A percentile compares a stretch with the other conserved stretches of the same genome.
Conservation (phyloP, 1,140 invertebrate genomes). For the Drosophila serrata region DNA sequence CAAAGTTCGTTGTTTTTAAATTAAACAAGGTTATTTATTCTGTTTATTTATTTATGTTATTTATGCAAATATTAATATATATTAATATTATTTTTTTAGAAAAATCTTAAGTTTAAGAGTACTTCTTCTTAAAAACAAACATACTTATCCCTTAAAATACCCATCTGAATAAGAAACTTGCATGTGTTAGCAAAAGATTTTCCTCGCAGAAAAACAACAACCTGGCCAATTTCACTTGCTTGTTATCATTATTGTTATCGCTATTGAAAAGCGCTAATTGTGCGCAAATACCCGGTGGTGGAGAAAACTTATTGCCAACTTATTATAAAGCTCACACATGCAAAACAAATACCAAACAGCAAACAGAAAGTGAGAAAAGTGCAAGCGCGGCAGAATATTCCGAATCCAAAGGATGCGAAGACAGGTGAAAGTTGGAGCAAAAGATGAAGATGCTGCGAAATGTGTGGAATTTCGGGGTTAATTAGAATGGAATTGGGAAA, state of each 20-base stretch:
- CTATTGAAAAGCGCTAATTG: constrained; percentile 77
- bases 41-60: neutral
- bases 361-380: constrained; percentile 31
- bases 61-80: neutral
- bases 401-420: constrained; percentile 7
- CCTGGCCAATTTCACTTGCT: constrained; percentile 26
- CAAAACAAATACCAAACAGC: constrained; percentile 17
- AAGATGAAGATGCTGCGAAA: constrained; percentile 26
- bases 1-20: too few species aligned
- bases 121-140: neutral
- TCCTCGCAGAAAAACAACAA: constrained; percentile 41
- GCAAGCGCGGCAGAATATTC: constrained; percentile 28
- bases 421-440: constrained; percentile 39
- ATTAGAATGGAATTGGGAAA: constrained; percentile 51
- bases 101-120: neutral
- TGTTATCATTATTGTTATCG: constrained; percentile 58
- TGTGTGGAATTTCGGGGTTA: constrained; percentile 58
- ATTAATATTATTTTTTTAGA: too few species aligned
- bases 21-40: too few species aligned
- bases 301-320: constrained; percentile 48
- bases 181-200: constrained; percentile 43
- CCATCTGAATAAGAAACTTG: constrained; percentile 17
- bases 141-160: neutral
- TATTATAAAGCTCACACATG: constrained; percentile 42
- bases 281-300: constrained; percentile 64